These are phyloP conservation scores for Eulemur coronatus DNA, from an alignment of 2,797 vertebrate species.

Conservation along the genomic window DNA sequence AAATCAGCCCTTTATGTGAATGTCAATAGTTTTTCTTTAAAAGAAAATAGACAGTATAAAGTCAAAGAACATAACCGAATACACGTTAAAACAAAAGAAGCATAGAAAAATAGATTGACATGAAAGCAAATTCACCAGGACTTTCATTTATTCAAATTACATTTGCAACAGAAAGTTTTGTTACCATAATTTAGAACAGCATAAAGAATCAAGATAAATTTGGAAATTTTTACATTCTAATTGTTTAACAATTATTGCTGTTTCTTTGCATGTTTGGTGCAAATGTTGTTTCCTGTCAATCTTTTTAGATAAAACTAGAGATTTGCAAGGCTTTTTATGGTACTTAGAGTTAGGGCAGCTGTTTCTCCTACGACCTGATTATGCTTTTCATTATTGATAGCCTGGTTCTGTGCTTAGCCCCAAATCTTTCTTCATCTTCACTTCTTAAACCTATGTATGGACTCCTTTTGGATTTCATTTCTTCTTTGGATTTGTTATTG, in stretches of 20 bases:
- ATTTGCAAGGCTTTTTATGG: conserved; percentile 67
- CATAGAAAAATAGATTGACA: background rate
- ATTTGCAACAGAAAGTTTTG: background rate
- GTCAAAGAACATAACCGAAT: background rate
- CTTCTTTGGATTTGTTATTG: conserved; percentile 6
- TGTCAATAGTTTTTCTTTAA: background rate
- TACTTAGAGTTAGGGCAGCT: background rate
- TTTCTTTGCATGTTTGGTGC: background rate
- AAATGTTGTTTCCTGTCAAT: conserved; percentile 58
- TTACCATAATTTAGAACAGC: background rate
- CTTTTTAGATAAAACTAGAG: conserved; percentile 76
- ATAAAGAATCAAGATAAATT: background rate
- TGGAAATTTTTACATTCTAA: background rate
- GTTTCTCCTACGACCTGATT: conserved; percentile 52
- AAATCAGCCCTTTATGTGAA: background rate
- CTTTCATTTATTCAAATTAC: background rate
- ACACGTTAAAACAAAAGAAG: background rate
- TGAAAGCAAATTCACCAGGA: background rate
- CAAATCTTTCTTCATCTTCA: background rate
- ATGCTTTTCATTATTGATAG: background rate
- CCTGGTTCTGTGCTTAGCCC: background rate
- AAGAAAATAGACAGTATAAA: background rate
- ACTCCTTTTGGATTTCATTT: background rate
- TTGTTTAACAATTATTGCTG: background rate
- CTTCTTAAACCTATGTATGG: background rate